phyloP scores from a whole-genome alignment of 2,113 vertebrate genomes.

The Morphnarchus princeps region DNA sequence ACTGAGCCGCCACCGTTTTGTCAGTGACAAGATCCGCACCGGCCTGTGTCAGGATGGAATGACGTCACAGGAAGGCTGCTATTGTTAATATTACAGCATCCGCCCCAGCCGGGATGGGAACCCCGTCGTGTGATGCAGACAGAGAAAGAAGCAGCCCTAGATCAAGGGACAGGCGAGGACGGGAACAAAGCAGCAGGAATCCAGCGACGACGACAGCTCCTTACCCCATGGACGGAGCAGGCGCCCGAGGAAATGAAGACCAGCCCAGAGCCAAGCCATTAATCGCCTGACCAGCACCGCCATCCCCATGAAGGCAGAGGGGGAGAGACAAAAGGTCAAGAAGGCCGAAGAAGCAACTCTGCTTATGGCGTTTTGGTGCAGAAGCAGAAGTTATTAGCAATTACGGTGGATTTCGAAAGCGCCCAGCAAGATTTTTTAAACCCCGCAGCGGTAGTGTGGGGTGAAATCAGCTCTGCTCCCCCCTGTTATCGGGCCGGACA shows the following conservation, averaged over 20 bases:
- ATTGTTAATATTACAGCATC: background rate
- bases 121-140: rapidly evolving
- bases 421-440: background rate
- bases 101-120: background rate
- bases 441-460: rapidly evolving
- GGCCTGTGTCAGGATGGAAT: background rate
- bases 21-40: background rate
- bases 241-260: rapidly evolving
- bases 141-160: background rate
- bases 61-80: background rate
- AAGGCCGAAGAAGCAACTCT: background rate
- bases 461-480: background rate
- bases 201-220: background rate
- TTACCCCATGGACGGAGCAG: background rate
- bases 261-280: rapidly evolving
- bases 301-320: rapidly evolving
- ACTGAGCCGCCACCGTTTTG: rapidly evolving
- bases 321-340: background rate
- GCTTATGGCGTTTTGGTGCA: background rate
- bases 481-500: background rate
- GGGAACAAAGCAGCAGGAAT: background rate
- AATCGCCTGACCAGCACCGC: background rate
- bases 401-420: background rate
- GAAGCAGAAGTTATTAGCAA: background rate
- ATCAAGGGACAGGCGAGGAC: background rate